Conservation (phyloP, 1,140 invertebrate genomes). For the Drosophila sulfurigaster region DNA sequence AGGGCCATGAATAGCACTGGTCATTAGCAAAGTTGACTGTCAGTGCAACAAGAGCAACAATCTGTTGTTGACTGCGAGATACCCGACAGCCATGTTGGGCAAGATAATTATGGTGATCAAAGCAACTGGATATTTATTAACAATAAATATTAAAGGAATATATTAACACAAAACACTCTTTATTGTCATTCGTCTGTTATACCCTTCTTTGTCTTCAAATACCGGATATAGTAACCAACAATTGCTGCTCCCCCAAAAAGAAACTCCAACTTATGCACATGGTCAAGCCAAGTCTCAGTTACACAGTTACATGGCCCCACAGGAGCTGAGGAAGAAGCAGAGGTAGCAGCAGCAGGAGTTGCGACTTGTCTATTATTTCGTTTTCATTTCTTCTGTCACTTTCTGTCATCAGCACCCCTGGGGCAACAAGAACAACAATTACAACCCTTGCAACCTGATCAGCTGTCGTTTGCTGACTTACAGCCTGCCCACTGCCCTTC, state of each 20-base stretch:
- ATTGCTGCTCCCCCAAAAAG: not conserved
- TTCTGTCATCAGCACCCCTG: constrained; percentile 32
- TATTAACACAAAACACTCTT: no score
- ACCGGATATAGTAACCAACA: not conserved
- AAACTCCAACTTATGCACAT: constrained; percentile 40
- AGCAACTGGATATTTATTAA: no score
- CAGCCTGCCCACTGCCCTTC: constrained; percentile 67
- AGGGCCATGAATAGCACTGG: constrained; percentile 68
- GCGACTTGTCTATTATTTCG: constrained; percentile 37
- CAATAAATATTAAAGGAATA: no score
- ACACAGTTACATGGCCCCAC: constrained; percentile 47
- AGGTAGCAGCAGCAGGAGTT: constrained; percentile 2
- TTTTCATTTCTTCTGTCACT: constrained; percentile 50
- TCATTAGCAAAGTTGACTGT: constrained; percentile 76
- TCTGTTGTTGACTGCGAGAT: no score
- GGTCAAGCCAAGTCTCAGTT: constrained; percentile 51
- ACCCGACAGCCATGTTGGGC: no score
- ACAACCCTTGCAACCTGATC: constrained; percentile 77
- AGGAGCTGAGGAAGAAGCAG: constrained; percentile 9
- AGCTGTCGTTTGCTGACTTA: constrained; percentile 67
- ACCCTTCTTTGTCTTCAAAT: no score
- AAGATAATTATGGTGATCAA: no score
- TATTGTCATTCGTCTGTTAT: no score
- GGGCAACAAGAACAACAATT: constrained; percentile 29
- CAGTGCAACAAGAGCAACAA: constrained; percentile 41